Evolutionary conservation across 2,113 vertebrate genomes (phyloP).

Genomic region (Hippopotamus amphibius): DNA sequence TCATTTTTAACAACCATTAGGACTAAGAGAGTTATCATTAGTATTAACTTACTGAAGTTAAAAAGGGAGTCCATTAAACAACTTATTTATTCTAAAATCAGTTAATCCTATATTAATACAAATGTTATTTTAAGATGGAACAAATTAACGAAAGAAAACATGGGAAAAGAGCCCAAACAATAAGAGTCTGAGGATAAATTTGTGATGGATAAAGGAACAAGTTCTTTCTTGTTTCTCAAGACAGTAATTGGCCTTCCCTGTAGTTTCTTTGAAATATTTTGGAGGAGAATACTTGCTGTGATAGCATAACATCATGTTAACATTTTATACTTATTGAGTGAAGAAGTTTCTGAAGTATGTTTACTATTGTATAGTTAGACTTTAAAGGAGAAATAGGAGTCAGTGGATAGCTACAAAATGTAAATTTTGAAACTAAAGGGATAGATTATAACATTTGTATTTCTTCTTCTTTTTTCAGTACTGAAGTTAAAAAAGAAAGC

Average conservation of each 20-base stretch:
- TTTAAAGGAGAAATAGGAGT: conserved; percentile 18
- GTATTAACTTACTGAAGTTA: neutral
- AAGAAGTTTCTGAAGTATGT: neutral
- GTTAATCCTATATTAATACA: neutral
- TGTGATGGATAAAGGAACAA: conserved; percentile 25
- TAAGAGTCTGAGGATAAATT: neutral
- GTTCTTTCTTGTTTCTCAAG: conserved; percentile 29
- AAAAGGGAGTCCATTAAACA: conserved; percentile 6
- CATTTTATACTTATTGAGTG: neutral
- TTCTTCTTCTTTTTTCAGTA: neutral
- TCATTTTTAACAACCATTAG: neutral
- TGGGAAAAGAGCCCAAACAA: neutral
- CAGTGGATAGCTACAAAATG: conserved; percentile 29
- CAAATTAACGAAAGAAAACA: conserved; percentile 18
- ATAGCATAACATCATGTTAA: neutral
- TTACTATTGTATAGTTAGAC: neutral
- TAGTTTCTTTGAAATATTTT: conserved; percentile 6
- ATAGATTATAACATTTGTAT: neutral
- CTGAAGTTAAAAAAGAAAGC: conserved; percentile 64
- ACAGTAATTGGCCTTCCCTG: neutral
- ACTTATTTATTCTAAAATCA: conserved; percentile 49
- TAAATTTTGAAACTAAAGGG: conserved; percentile 44
- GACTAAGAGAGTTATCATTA: neutral
- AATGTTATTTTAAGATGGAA: conserved; percentile 25
- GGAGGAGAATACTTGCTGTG: conserved; percentile 1